Conservation (phyloP, 2,888 invertebrate species). For the Aphrophora alni region DNA sequence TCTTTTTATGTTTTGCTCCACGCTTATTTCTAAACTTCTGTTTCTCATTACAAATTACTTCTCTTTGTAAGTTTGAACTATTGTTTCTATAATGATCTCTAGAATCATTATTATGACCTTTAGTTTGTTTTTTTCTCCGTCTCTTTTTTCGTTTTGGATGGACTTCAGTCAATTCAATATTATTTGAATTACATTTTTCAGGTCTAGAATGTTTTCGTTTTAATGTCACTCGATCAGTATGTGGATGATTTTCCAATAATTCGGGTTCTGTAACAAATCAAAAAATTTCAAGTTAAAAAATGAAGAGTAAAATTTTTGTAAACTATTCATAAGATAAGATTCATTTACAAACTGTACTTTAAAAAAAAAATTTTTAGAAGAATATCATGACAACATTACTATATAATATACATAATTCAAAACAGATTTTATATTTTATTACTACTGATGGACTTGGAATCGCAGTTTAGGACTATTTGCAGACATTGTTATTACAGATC, state of each 20-base stretch:
- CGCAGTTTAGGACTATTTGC: too few relatives aligned
- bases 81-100: background rate
- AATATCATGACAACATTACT: too few relatives aligned
- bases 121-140: background rate
- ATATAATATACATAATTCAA: too few relatives aligned
- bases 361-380: too few relatives aligned
- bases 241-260: background rate
- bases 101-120: background rate
- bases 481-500: too few relatives aligned
- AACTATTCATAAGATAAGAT: too few relatives aligned
- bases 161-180: background rate
- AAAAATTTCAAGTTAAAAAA: too few relatives aligned
- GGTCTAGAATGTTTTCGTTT: background rate
- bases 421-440: too few relatives aligned
- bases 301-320: too few relatives aligned
- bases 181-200: background rate
- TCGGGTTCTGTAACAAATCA: background rate
- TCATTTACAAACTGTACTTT: too few relatives aligned
- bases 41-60: background rate
- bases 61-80: too few relatives aligned
- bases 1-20: constrained; percentile 3
- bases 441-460: too few relatives aligned
- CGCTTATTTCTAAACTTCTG: background rate
- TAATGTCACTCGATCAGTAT: background rate
- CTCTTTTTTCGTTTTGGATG: background rate